Evolutionary conservation across 2,113 vertebrate genomes (phyloP), one percentile per base, ranked within the genome.

Genomic region (Lota lota): DNA sequence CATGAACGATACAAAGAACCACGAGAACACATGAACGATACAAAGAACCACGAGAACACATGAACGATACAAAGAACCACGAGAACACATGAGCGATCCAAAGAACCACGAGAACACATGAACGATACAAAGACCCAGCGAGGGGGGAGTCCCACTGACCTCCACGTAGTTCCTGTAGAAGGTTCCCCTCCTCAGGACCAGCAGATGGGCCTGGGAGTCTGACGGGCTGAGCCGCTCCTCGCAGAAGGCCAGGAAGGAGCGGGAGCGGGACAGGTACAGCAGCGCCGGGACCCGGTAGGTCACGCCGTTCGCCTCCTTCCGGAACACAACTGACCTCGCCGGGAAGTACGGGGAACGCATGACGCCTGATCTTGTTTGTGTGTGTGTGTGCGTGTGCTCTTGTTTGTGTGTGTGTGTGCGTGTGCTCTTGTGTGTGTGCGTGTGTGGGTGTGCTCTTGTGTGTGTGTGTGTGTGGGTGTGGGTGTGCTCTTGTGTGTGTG

Each of bases 281-380:
- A 98, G 87, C 0, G 95, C 96, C 0, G 97, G 97, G 7, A 99
- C 92, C 0, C 97, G 91, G 84, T 98, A 98, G 0, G 96, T 98
- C 79, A 98, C 91, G 0, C 95, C 97, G 0, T 80, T 94, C 1
- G 91, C 72, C 68, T 97, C 93, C 79, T 90, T 93, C 82, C 88
- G 93, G 22, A 98, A 99, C 3, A 99, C 93, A 69, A 96, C 93
- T 0, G 93, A 94, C 28, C 95, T 93, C 0, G 89, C 83, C 0
- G 96, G 97, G 56, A 93, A 90, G 69, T 90, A 92, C 1, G 88
- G 90, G 4, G 92, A 81, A n/a, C 77, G 89, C 96, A 98, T 98
- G 57, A 62, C 78, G 22, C 66, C 66, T 22, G 58, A 65, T 56
- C 5, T 40, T 3, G 36, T 40, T 1, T 40, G 36, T 40, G 36